phyloP scores from a whole-genome alignment of 2,888 invertebrate species.

The Odontothrips loti region DNA sequence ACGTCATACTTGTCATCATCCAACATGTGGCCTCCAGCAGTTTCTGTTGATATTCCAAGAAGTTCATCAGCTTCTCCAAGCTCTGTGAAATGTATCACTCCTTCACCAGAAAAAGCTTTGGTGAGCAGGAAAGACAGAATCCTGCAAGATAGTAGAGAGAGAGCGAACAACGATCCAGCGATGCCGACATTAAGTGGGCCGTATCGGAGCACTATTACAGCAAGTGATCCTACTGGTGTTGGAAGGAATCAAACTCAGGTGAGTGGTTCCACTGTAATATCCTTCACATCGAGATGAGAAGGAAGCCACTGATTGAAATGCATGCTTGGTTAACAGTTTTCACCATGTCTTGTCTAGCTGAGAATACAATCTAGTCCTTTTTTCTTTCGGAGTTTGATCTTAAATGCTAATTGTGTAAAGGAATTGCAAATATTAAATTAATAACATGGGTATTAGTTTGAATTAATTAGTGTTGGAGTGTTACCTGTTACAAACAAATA shows the following conservation, averaged over 20 bases:
- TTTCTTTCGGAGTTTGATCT: too few species aligned
- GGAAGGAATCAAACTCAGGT: not conserved
- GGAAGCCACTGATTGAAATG: too few species aligned
- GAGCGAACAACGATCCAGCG: not conserved
- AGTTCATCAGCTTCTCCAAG: not conserved
- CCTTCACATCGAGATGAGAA: too few species aligned
- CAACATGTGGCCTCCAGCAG: not conserved
- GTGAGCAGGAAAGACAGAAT: constrained; percentile 1
- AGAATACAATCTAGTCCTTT: too few species aligned
- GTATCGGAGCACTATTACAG: not conserved
- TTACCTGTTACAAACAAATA: too few species aligned
- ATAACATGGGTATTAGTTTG: too few species aligned
- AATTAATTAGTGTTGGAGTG: too few species aligned
- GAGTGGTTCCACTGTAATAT: not conserved
- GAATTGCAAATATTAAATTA: too few species aligned
- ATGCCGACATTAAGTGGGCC: constrained; percentile 6
- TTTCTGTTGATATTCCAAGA: not conserved
- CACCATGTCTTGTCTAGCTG: too few species aligned
- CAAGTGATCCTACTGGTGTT: not conserved
- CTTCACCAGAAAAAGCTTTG: constrained; percentile 13
- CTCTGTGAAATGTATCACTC: not conserved
- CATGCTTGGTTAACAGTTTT: too few species aligned
- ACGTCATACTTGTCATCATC: not conserved
- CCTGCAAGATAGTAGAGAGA: not conserved
- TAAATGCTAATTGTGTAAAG: too few species aligned